Evolutionary conservation across 2,888 invertebrate species (phyloP).

Genomic region (Cylloceria caligata): DNA sequence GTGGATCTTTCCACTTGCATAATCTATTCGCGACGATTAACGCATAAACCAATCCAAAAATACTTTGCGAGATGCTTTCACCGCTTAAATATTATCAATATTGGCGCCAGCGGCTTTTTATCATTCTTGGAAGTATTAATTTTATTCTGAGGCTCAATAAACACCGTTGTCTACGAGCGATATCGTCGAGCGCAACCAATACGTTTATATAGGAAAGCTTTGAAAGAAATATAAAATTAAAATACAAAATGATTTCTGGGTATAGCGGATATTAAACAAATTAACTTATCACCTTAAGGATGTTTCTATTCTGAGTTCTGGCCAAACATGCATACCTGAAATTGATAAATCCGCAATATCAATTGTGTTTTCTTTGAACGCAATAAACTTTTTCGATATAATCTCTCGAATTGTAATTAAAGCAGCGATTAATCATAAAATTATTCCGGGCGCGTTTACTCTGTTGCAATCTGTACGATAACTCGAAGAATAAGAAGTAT

Average conservation of each 20-base stretch:
- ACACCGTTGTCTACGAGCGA: conserved; percentile 17
- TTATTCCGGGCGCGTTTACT: conserved; percentile 15
- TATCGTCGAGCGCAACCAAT: conserved; percentile 6
- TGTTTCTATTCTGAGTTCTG: conserved; percentile 75
- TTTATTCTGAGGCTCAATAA: neutral
- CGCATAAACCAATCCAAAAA: conserved; percentile 23
- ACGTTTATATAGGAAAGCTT: neutral
- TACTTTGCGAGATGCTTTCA: conserved; percentile 13
- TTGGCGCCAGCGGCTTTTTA: conserved; percentile 7
- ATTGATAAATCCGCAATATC: conserved; percentile 72
- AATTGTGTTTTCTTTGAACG: conserved; percentile 42
- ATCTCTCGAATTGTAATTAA: conserved; percentile 1
- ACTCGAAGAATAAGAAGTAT: neutral
- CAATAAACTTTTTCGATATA: neutral
- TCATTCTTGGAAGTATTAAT: conserved; percentile 12
- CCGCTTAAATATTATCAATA: conserved; percentile 16
- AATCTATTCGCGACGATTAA: conserved; percentile 22
- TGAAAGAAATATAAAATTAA: conserved; percentile 9
- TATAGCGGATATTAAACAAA: conserved; percentile 38
- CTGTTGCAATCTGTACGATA: conserved; percentile 36
- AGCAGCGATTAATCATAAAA: neutral
- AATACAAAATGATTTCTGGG: conserved; percentile 10
- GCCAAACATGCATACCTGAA: conserved; percentile 79
- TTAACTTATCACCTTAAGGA: conserved; percentile 74
- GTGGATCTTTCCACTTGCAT: neutral